Percentiles rank a stretch among this genome's conserved stretches.
These are phyloP conservation scores for Mesitornis unicolor DNA, from an alignment of 2,113 vertebrate genomes.

Conservation along the genomic window DNA sequence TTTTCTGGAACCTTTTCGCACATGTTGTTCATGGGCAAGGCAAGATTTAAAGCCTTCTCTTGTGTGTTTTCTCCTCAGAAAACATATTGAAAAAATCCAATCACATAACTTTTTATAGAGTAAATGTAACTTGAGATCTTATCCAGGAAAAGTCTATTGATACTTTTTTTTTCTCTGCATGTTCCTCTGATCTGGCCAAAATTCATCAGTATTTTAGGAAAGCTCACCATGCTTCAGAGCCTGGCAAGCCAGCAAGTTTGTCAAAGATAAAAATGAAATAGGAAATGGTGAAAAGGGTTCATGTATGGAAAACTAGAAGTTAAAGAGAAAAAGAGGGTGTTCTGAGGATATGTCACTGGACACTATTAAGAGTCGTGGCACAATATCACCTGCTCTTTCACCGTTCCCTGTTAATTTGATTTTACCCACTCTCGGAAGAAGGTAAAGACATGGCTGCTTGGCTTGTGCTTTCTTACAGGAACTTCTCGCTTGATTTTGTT, in stretches of 20 bases:
- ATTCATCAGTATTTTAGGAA: not conserved
- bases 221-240: not conserved
- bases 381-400: not conserved
- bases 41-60: not conserved
- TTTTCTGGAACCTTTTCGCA: not conserved
- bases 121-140: not conserved
- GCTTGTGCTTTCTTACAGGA: not conserved
- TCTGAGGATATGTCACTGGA: not conserved
- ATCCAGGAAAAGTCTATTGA: not conserved
- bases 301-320: not conserved
- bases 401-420: accelerated
- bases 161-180: not conserved
- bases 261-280: not conserved
- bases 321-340: not conserved
- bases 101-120: not conserved
- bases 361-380: not conserved
- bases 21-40: not conserved
- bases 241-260: not conserved
- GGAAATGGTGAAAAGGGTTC: not conserved
- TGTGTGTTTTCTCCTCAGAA: not conserved
- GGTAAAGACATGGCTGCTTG: not conserved
- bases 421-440: not conserved
- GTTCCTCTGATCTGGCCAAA: not conserved
- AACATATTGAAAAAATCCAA: not conserved
- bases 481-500: not conserved